A percentile compares a stretch with the other conserved stretches of the same genome.
These are phyloP conservation scores for Neodiprion virginianus DNA, from an alignment of 1,140 invertebrate genomes.

Conservation along the genomic window DNA sequence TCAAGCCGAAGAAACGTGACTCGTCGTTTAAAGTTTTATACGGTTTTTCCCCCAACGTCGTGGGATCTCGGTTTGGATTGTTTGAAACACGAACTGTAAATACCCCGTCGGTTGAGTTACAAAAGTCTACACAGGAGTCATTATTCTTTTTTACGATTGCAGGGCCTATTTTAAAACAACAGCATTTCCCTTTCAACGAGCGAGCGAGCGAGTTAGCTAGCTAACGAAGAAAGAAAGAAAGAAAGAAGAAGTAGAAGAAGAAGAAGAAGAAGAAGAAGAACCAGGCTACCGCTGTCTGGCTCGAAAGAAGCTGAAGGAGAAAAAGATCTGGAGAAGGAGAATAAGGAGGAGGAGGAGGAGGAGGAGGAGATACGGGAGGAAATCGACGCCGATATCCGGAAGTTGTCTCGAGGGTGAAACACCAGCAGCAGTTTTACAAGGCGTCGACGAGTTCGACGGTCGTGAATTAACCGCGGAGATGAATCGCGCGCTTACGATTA, in stretches of 20 bases:
- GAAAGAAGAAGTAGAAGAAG: conserved; percentile 6
- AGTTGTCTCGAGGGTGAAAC: too few relatives aligned
- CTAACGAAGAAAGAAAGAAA: neutral
- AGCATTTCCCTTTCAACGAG: conserved; percentile 29
- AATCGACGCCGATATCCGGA: neutral
- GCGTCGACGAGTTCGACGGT: too few relatives aligned
- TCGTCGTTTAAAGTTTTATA: too few relatives aligned
- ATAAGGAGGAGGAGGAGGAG: conserved; percentile 24
- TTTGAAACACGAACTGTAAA: conserved; percentile 16
- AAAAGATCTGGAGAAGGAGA: neutral
- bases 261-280: conserved; percentile 29
- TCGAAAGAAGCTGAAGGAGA: conserved; percentile 30
- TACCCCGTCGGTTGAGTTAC: conserved; percentile 7
- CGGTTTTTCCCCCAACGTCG: too few relatives aligned
- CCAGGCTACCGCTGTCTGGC: conserved; percentile 26
- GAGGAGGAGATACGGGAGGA: conserved; percentile 38
- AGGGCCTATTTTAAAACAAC: conserved; percentile 57
- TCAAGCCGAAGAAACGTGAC: too few relatives aligned
- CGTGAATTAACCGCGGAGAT: neutral
- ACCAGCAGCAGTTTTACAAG: too few relatives aligned
- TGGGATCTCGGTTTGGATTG: conserved; percentile 2
- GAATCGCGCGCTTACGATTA: neutral
- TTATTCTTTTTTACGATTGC: conserved; percentile 55
- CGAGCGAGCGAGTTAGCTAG: conserved; percentile 22
- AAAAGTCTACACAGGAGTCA: conserved; percentile 37